Evolutionary conservation across 2,888 invertebrate genomes (phyloP).

Genomic region (Parascotia fuliginaria): DNA sequence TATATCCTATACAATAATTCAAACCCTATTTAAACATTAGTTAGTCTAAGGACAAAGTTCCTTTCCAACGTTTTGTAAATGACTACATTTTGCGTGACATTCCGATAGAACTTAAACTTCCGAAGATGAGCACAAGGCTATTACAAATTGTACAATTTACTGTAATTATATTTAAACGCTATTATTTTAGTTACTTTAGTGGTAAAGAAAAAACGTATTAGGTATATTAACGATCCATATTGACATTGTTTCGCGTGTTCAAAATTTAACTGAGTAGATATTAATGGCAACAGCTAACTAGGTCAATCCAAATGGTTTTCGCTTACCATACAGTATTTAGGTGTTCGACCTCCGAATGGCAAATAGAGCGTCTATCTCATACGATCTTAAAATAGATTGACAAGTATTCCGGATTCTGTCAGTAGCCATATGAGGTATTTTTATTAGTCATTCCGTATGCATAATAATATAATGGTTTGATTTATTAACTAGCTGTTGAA

Average conservation of each 20-base stretch:
- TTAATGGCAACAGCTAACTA: conserved; percentile 17
- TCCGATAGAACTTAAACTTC: neutral
- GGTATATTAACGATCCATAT: too few relatives aligned
- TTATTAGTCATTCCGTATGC: conserved; percentile 47
- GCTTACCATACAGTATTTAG: conserved; percentile 31
- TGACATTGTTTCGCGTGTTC: neutral
- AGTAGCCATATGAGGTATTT: conserved; percentile 44
- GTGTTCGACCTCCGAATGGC: conserved; percentile 37
- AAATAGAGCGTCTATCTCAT: conserved; percentile 29
- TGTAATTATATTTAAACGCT: neutral
- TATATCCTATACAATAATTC: neutral
- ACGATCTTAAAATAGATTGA: conserved; percentile 46
- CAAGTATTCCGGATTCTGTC: conserved; percentile 45
- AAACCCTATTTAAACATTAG: neutral
- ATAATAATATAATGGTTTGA: conserved; percentile 34
- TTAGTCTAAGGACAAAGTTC: neutral
- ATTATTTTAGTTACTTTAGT: neutral
- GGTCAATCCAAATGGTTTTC: conserved; percentile 19
- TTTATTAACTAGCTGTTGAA: too few relatives aligned
- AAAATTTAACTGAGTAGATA: conserved; percentile 5
- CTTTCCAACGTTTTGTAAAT: neutral
- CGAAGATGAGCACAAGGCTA: neutral
- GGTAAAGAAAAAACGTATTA: too few relatives aligned
- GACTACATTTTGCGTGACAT: neutral
- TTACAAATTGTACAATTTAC: neutral